Conservation (phyloP, 2,113 vertebrate species). For the Perca schrenkii region DNA sequence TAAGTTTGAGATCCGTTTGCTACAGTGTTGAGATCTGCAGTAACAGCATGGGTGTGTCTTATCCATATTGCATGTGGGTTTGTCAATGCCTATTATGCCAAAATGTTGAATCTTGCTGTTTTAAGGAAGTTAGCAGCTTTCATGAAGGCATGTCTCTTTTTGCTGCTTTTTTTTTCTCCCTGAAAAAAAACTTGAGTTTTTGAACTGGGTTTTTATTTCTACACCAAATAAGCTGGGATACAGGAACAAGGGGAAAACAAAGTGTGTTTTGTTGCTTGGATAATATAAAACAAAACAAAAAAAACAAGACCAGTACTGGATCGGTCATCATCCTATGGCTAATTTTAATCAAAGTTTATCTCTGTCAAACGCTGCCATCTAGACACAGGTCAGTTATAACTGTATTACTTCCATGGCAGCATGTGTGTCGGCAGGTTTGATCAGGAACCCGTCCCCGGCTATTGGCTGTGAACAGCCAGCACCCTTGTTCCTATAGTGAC, state of each 20-base stretch:
- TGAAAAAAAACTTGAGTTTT: not conserved
- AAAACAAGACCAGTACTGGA: not conserved
- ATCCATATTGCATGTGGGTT: slow-evolving; percentile 70
- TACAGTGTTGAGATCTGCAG: slow-evolving; percentile 54
- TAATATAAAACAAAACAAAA: not conserved
- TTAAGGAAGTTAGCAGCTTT: slow-evolving; percentile 22
- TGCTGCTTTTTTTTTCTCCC: not conserved
- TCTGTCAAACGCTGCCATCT: not conserved
- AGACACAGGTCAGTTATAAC: slow-evolving; percentile 8
- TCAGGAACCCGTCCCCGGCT: slow-evolving; percentile 40
- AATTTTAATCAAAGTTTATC: not conserved
- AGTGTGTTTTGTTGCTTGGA: not conserved
- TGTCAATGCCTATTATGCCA: slow-evolving; percentile 45
- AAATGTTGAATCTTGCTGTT: slow-evolving; percentile 49
- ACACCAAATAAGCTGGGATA: not conserved
- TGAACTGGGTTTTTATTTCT: not conserved
- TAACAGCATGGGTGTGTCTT: slow-evolving; percentile 74
- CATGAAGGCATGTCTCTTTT: slow-evolving; percentile 43
- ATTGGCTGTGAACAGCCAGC: slow-evolving; percentile 70
- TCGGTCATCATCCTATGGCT: not conserved
- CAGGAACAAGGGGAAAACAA: not conserved
- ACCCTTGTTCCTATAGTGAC: slow-evolving; percentile 79
- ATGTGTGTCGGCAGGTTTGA: slow-evolving; percentile 37
- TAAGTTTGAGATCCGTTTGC: slow-evolving; percentile 58
- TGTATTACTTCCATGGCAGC: slow-evolving; percentile 15